Conservation (phyloP, 2,888 invertebrate genomes). For the Prosapia bicincta region DNA sequence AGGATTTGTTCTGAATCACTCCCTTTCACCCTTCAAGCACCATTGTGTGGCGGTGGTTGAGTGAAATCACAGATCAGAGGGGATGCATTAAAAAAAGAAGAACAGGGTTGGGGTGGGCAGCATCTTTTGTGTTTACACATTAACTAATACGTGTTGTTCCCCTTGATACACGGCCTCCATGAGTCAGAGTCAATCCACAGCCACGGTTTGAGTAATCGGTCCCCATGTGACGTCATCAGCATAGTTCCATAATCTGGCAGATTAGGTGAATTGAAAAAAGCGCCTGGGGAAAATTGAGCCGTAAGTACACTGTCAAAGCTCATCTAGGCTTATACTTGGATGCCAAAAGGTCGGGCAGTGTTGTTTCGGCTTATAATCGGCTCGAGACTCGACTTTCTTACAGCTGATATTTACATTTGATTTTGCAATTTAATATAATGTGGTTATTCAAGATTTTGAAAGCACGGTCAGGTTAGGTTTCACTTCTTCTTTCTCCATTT, state of each 20-base stretch:
- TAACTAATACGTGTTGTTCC: constrained; percentile 25
- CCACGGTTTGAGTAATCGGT: constrained; percentile 18
- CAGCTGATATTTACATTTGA: no score
- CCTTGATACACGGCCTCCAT: constrained; percentile 5
- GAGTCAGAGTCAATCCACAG: constrained; percentile 25
- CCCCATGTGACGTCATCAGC: constrained; percentile 10
- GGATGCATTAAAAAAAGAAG: constrained; percentile 26
- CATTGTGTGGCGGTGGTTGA: constrained; percentile 9
- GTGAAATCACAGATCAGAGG: constrained; percentile 28
- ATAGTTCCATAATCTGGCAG: not conserved
- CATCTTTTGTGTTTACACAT: constrained; percentile 28
- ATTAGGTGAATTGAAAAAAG: no score
- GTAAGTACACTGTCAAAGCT: no score
- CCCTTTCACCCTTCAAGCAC: constrained; percentile 18
- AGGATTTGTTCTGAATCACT: constrained; percentile 17
- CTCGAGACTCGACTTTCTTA: no score
- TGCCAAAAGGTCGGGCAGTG: no score
- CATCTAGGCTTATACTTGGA: no score
- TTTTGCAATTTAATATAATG: no score
- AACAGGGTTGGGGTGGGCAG: constrained; percentile 15
- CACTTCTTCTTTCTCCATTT: no score
- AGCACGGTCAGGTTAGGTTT: no score
- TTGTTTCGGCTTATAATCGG: no score
- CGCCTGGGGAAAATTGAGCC: no score
- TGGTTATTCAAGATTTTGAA: no score